A percentile compares a stretch with the other conserved stretches of the same genome.
These are phyloP conservation scores for Myiagra hebetior DNA, from an alignment of 2,113 vertebrate species.

Conservation along the genomic window DNA sequence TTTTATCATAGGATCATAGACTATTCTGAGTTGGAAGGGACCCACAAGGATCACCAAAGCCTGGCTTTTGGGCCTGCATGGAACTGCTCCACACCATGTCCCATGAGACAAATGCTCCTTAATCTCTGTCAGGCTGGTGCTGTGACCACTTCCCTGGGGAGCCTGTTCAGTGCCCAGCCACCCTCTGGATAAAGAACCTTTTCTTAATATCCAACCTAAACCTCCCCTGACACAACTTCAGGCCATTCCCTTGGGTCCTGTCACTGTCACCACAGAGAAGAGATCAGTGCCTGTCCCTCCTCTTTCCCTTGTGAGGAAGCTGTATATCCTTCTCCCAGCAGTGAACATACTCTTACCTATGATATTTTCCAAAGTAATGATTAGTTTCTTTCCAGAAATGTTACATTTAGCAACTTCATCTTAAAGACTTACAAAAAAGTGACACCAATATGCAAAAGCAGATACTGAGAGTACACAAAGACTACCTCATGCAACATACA, in stretches of 20 bases:
- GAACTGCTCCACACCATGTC: background rate
- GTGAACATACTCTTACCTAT: background rate
- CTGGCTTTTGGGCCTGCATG: too few species aligned
- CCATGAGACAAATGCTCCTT: background rate
- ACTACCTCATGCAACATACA: background rate
- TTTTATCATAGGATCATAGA: background rate
- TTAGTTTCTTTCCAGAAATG: background rate
- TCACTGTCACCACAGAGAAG: too few species aligned
- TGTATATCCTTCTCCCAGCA: background rate
- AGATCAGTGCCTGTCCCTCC: too few species aligned
- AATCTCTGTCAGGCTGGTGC: background rate
- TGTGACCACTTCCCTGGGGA: background rate
- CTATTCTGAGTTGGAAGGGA: background rate
- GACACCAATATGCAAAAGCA: background rate
- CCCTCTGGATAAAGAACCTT: background rate
- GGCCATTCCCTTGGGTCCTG: rapidly evolving
- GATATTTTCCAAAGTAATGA: background rate
- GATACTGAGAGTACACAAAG: background rate
- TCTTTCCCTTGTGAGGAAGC: background rate
- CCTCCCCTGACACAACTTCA: background rate
- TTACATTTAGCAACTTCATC: background rate
- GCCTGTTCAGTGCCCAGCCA: background rate
- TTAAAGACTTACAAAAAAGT: background rate
- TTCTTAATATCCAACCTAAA: background rate
- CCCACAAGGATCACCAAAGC: background rate